These are phyloP conservation scores for Antitype chi DNA, from an alignment of 2,888 invertebrate genomes.

Conservation along the genomic window DNA sequence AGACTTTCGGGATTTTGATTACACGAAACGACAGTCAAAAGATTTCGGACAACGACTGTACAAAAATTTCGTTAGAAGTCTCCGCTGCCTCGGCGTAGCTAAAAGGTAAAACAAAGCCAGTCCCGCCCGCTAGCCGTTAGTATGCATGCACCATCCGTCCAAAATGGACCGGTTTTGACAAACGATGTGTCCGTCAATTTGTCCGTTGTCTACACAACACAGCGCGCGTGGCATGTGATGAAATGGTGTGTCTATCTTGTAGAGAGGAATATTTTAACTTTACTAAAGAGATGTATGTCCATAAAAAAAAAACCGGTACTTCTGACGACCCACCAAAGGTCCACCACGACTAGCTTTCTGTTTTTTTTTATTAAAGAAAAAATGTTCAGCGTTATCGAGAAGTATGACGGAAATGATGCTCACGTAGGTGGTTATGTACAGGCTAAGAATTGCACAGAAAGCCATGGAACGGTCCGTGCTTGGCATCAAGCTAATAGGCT, in stretches of 20 bases:
- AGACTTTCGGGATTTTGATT: neutral
- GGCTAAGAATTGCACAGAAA: too few species aligned
- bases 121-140: neutral
- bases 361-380: too few species aligned
- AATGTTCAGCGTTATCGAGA: neutral
- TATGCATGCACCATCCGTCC: constrained; percentile 5
- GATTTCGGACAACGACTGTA: neutral
- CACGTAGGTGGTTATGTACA: too few species aligned
- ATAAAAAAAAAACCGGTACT: too few species aligned
- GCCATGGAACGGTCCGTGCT: too few species aligned
- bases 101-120: constrained; percentile 12
- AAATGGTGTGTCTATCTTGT: neutral
- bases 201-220: constrained; percentile 23
- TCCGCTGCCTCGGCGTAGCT: too few species aligned
- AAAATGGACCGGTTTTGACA: constrained; percentile 49
- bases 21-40: neutral
- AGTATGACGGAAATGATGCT: neutral
- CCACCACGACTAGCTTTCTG: too few species aligned
- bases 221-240: neutral
- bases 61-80: neutral
- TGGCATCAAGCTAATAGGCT: too few species aligned
- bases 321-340: neutral
- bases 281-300: neutral
- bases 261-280: neutral
- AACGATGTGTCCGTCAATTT: constrained; percentile 48